A percentile compares a stretch with the other conserved stretches of the same genome.
These are phyloP conservation scores for Sebastes ruberrimus DNA, from an alignment of 2,797 vertebrate genomes.

Conservation along the genomic window DNA sequence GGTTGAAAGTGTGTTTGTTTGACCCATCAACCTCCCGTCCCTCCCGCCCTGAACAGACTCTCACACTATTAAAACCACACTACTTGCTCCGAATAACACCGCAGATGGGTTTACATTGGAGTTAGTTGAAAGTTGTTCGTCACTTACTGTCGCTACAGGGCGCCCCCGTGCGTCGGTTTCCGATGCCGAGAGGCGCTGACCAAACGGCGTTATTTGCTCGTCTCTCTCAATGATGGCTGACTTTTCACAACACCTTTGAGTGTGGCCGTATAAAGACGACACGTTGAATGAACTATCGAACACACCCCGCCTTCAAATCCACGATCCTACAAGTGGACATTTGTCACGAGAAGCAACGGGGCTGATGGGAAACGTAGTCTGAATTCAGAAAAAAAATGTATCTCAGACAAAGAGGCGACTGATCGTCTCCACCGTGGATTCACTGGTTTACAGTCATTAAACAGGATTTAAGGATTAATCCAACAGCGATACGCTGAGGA, in stretches of 20 bases:
- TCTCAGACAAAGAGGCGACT: not conserved
- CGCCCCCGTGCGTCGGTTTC: too few relatives aligned
- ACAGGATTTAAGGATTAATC: not conserved
- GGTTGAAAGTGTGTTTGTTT: too few relatives aligned
- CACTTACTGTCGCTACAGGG: too few relatives aligned
- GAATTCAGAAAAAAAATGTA: not conserved
- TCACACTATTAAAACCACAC: too few relatives aligned
- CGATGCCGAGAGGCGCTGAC: too few relatives aligned
- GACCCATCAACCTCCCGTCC: too few relatives aligned
- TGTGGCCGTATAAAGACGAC: not conserved
- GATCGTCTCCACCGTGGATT: not conserved
- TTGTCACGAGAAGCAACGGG: not conserved
- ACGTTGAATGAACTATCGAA: not conserved
- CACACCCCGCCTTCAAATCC: not conserved
- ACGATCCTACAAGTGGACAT: not conserved
- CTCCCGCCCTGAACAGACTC: too few relatives aligned
- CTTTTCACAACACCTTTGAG: not conserved
- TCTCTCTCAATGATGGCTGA: too few relatives aligned
- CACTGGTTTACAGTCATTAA: not conserved
- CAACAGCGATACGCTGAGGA: not conserved
- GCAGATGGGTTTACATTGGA: too few relatives aligned
- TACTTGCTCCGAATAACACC: too few relatives aligned
- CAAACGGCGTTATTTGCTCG: too few relatives aligned
- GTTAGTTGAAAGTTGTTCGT: too few relatives aligned
- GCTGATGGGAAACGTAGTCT: not conserved